A percentile compares a stretch with the other conserved stretches of the same genome.
These are phyloP conservation scores for Cenopis cana DNA, from an alignment of 2,888 invertebrate genomes.

Conservation along the genomic window DNA sequence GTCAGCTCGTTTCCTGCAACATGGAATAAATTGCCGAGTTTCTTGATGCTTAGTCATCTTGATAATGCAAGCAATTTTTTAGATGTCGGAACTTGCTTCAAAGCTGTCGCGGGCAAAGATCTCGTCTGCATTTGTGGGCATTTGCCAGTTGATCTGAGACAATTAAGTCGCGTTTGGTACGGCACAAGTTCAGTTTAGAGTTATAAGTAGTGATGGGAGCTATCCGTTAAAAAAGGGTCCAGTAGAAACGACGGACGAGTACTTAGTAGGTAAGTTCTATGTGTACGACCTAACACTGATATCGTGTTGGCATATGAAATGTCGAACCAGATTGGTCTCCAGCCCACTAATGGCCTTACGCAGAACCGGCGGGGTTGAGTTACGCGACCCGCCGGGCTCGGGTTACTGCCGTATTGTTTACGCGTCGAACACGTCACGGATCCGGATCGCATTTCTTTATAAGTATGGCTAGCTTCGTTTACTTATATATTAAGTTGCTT, in stretches of 20 bases:
- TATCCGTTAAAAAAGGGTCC: too few relatives aligned
- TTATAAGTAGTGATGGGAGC: too few relatives aligned
- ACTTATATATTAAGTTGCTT: background rate
- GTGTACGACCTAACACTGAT: too few relatives aligned
- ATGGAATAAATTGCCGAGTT: background rate
- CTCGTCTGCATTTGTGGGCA: too few relatives aligned
- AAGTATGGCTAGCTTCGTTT: background rate
- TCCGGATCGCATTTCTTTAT: slow-evolving; percentile 13
- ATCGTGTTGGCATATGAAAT: too few relatives aligned
- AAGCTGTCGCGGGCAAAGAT: too few relatives aligned
- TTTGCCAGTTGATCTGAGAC: too few relatives aligned
- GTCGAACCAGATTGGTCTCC: background rate
- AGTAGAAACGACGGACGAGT: too few relatives aligned
- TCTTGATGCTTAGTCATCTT: background rate
- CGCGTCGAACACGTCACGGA: slow-evolving; percentile 1
- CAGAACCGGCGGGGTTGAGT: slow-evolving; percentile 12
- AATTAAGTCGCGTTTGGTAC: too few relatives aligned
- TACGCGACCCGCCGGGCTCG: background rate
- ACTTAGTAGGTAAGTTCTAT: too few relatives aligned
- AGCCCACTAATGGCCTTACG: slow-evolving; percentile 17
- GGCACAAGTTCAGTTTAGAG: too few relatives aligned
- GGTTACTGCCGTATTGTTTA: background rate
- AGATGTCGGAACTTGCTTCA: too few relatives aligned
- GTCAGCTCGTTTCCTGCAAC: background rate
- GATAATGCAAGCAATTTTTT: background rate